Conservation (phyloP, 2,113 vertebrate genomes). For the Probosciger aterrimus region DNA sequence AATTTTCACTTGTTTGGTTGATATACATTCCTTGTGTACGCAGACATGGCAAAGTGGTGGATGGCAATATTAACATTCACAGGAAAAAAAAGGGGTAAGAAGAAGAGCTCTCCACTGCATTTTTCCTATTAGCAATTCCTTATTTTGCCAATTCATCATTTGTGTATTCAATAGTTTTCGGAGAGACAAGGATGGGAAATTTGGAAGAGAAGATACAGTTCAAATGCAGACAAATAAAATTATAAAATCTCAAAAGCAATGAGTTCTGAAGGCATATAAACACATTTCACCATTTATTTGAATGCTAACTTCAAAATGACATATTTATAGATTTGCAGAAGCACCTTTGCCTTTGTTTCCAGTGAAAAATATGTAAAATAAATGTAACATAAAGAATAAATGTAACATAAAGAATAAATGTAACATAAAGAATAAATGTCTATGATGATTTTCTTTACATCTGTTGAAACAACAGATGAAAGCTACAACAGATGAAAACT, state of each 20-base stretch:
- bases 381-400: background rate
- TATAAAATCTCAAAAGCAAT: background rate
- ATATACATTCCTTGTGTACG: background rate
- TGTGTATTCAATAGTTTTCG: background rate
- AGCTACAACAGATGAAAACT: background rate
- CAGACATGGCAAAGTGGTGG: background rate
- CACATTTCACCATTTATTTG: background rate
- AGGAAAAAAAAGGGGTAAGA: background rate
- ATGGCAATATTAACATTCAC: rapidly evolving
- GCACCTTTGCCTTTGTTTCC: background rate
- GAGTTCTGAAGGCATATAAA: background rate
- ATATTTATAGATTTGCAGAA: background rate
- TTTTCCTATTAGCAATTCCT: background rate
- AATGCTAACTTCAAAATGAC: background rate
- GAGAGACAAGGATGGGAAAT: background rate
- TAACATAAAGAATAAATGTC: background rate
- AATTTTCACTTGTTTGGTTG: background rate
- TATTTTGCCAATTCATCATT: background rate
- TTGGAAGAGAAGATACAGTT: background rate
- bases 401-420: no score
- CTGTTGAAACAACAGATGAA: background rate
- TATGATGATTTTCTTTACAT: background rate
- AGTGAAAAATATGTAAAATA: background rate
- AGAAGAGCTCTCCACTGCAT: rapidly evolving
- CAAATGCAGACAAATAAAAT: background rate